Evolutionary conservation across 2,888 invertebrate genomes (phyloP).

Genomic region (Lypha dubia): DNA sequence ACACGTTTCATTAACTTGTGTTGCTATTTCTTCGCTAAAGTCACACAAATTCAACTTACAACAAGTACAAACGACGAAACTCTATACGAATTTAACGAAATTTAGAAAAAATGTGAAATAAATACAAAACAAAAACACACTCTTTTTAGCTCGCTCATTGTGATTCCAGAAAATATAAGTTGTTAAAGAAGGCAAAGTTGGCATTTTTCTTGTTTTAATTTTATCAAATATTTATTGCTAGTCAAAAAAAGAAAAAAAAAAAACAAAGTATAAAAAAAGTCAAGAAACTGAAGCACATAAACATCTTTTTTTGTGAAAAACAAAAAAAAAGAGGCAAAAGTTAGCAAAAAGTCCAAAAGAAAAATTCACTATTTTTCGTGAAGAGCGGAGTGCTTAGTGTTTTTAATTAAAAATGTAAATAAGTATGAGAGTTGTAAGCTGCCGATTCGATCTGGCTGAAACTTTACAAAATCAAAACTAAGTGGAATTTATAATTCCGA

Average conservation of each 20-base stretch:
- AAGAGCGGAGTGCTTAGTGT: not conserved
- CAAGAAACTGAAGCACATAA: constrained; percentile 61
- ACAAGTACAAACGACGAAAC: constrained; percentile 53
- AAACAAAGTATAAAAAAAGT: constrained; percentile 51
- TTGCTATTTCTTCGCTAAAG: constrained; percentile 35
- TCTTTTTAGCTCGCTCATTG: not conserved
- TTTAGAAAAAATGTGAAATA: constrained; percentile 22
- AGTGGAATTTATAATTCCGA: too few species aligned
- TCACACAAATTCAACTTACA: constrained; percentile 48
- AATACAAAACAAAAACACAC: constrained; percentile 1
- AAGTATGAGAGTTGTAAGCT: too few species aligned
- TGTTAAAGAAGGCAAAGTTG: constrained; percentile 51
- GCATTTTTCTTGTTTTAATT: constrained; percentile 23
- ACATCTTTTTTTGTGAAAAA: constrained; percentile 35
- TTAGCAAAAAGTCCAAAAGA: constrained; percentile 19
- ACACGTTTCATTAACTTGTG: constrained; percentile 66
- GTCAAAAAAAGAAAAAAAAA: constrained; percentile 53
- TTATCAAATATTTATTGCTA: constrained; percentile 50
- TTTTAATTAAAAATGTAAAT: too few species aligned
- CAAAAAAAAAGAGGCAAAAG: not conserved
- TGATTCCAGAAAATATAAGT: constrained; percentile 21
- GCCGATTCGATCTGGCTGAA: too few species aligned
- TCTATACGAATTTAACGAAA: constrained; percentile 51
- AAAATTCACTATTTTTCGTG: constrained; percentile 18
- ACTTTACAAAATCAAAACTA: too few species aligned